These are phyloP conservation scores for Dicentrarchus labrax DNA, from an alignment of 2,113 vertebrate species.

Conservation along the genomic window DNA sequence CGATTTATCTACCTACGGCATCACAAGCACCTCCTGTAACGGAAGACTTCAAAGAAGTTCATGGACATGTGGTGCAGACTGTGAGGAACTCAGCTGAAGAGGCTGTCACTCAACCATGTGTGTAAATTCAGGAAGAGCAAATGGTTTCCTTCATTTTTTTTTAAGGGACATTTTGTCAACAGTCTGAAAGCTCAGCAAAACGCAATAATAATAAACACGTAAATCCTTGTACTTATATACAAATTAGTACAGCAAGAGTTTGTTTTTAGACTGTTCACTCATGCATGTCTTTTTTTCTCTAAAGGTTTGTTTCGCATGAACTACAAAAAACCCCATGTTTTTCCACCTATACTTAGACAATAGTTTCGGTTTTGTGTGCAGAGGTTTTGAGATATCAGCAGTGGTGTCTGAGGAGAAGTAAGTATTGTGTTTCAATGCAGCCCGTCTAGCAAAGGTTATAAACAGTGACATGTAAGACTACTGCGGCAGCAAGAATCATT, in stretches of 20 bases:
- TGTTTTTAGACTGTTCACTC: background rate
- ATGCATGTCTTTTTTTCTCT: background rate
- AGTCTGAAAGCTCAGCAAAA: background rate
- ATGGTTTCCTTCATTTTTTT: constrained; percentile 5
- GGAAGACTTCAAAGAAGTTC: constrained; percentile 56
- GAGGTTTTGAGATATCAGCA: background rate
- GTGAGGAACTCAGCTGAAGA: constrained; percentile 31
- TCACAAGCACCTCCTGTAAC: constrained; percentile 60
- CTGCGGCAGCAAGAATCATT: too few relatives aligned
- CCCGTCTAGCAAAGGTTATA: too few relatives aligned
- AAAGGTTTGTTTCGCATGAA: background rate
- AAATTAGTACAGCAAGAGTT: too few relatives aligned
- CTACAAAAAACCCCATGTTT: background rate
- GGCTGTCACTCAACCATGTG: constrained; percentile 25
- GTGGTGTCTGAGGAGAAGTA: too few relatives aligned
- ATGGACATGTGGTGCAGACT: constrained; percentile 64
- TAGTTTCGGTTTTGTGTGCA: background rate
- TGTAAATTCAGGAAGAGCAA: constrained; percentile 35
- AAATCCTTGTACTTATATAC: background rate
- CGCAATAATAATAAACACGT: too few relatives aligned
- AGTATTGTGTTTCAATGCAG: too few relatives aligned
- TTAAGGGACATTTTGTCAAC: background rate
- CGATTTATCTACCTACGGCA: constrained; percentile 33
- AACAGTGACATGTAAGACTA: too few relatives aligned
- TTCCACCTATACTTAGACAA: background rate